A percentile compares a stretch with the other conserved stretches of the same genome.
phyloP scores from a whole-genome alignment of 1,140 invertebrate species.

The Drosophila tropicalis region DNA sequence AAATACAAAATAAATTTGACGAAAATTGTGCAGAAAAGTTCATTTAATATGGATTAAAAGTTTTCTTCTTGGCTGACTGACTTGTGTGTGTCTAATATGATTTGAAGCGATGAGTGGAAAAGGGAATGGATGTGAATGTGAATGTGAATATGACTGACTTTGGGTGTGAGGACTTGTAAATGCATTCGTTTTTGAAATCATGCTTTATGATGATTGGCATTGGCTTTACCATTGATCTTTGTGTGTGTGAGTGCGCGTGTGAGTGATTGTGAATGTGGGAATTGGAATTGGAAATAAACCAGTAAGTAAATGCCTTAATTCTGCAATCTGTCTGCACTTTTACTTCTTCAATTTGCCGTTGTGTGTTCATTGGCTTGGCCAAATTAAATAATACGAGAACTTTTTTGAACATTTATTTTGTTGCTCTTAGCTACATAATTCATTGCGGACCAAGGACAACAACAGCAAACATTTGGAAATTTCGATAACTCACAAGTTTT shows the following conservation, averaged over 20 bases:
- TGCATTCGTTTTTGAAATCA: conserved; percentile 10
- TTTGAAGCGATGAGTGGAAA: conserved; percentile 22
- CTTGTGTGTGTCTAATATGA: conserved; percentile 48
- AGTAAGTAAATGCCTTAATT: conserved; percentile 36
- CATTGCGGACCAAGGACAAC: conserved; percentile 49
- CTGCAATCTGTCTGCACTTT: conserved; percentile 20
- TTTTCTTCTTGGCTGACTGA: conserved; percentile 44
- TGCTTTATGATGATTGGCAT: conserved; percentile 61
- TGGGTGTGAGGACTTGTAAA: conserved; percentile 33
- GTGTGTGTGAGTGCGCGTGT: neutral
- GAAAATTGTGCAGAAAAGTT: conserved; percentile 69
- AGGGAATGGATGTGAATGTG: no score
- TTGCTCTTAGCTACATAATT: conserved; percentile 65
- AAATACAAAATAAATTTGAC: conserved; percentile 74
- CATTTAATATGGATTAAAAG: conserved; percentile 75
- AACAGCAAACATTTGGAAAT: conserved; percentile 46
- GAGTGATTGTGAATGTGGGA: conserved; percentile 16
- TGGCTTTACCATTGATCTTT: conserved; percentile 27
- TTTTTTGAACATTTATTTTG: conserved; percentile 45
- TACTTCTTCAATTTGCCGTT: conserved; percentile 16
- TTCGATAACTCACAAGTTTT: conserved; percentile 69
- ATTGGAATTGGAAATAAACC: conserved; percentile 60
- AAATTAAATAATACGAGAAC: conserved; percentile 66
- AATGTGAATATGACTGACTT: conserved; percentile 14
- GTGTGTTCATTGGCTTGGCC: conserved; percentile 3